Base-by-base conservation (phyloP, 2,797 vertebrate species). In the Bryconaethiops microstoma region DNA sequence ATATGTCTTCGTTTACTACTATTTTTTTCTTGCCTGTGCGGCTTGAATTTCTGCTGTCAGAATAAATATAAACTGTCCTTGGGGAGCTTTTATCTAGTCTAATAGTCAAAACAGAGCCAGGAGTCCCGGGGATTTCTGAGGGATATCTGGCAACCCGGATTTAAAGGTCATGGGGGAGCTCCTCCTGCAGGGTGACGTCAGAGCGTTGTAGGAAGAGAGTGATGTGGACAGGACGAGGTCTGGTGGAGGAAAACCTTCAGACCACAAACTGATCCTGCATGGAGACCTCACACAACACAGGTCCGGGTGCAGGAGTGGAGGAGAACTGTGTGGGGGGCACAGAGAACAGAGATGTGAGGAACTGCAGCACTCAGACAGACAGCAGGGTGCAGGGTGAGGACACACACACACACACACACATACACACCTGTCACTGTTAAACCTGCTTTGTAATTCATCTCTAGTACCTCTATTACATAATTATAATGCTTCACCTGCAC, bases 361-460 rank as follows among this genome's bases (percentile, higher is more conserved):
- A 94, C 16, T 81, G 87, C 40, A 67, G 89, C 75, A 88, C 85
- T 3, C 93, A 94, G 88, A 93, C 89, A 76, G 90, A 93, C 81
- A 73, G 91, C 78, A 92, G 83, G 83, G 72, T 87, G 2, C 91
- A 88, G 92, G 94, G 94, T 94, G 35, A 42, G 64, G 1, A 29
- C 17, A 57, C 40, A 42, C 3, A 42, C 40, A 42, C 40, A n/a
- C n/a, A n/a, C n/a, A n/a, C n/a, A n/a, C n/a, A n/a, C n/a, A n/a
- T n/a, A n/a, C n/a, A n/a, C n/a, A n/a, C n/a, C n/a, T n/a, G n/a
- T n/a, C n/a, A n/a, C n/a, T n/a, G n/a, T n/a, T n/a, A n/a, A n/a
- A n/a, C n/a, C n/a, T n/a, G n/a, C n/a, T n/a, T n/a, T n/a, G n/a
- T n/a, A n/a, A n/a, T n/a, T n/a, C n/a, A n/a, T n/a, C n/a, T n/a